phyloP scores from a whole-genome alignment of 2,113 vertebrate genomes.

The Setophaga petechia region DNA sequence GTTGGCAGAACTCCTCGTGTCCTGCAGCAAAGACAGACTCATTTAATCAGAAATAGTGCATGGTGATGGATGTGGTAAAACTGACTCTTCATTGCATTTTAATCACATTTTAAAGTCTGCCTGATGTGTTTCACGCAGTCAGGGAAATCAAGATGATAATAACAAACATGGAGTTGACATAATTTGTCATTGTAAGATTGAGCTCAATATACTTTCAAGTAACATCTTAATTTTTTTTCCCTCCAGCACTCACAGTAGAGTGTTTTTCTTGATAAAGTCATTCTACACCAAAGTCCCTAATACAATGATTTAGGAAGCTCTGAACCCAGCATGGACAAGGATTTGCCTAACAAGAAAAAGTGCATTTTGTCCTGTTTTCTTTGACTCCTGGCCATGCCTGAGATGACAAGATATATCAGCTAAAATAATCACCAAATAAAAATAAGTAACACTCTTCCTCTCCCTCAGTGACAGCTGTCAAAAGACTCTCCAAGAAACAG shows the following conservation, averaged over 20 bases:
- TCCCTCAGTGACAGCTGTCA: neutral
- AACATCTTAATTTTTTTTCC: neutral
- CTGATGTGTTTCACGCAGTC: neutral
- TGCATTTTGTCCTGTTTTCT: neutral
- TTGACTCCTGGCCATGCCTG: neutral
- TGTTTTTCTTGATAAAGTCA: neutral
- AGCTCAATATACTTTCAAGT: neutral
- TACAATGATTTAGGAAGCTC: neutral
- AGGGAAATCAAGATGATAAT: neutral
- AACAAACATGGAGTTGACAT: neutral
- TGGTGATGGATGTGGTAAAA: neutral
- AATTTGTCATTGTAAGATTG: neutral
- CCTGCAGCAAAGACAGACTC: neutral
- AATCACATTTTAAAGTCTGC: neutral
- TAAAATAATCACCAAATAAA: neutral
- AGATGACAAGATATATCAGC: neutral
- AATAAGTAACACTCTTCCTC: neutral
- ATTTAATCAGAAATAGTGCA: neutral
- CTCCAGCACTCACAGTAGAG: neutral
- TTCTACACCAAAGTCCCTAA: neutral
- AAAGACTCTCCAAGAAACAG: neutral
- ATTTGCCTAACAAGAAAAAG: neutral
- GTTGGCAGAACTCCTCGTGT: neutral
- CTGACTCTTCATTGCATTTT: neutral
- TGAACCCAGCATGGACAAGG: neutral